Evolutionary conservation across 2,888 invertebrate species (phyloP), one percentile per base, ranked within the genome.

Genomic region (Euzophera pinguis): DNA sequence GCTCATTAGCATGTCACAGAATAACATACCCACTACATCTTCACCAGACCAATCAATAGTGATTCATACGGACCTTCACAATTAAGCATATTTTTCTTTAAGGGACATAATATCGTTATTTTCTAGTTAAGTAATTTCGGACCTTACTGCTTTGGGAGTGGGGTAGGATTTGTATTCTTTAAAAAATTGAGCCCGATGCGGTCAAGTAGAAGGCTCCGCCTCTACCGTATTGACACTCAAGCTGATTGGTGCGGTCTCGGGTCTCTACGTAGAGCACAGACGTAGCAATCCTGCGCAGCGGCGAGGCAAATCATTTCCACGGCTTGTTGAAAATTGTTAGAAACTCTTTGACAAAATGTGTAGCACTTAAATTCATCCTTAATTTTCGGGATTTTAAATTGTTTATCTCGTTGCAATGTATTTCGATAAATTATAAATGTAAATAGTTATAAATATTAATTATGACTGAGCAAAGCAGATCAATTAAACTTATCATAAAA

Each of bases 1-100:
- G 81, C 78, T 85, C 87, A 88, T 86, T 86, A 87, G 78, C 84
- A 81, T 79, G 74, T 81, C 72, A 86, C 83, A 83, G 82, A 81
- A 82, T 72, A 80, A 79, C 77, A 79, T 78, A 78, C 76, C 81
- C 74, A 76, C 73, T 71, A 73, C 63, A 61, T 64, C 59, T 54
- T 38, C 49, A 22, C 34, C 42, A 13, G 10, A 54, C n/a, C 64
- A 67, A 51, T 57, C 62, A 53, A 84, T 58, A 73, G 65, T 60
- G 57, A 62, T 53, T 69, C 71, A 53, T 82, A 78, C 58, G 8
- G 0, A 22, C 55, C 2, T 34, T 17, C 34, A 9, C 0, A 3
- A 49, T 73, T 84, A 60, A 74, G 65, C 58, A 59, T 60, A 55
- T 65, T 72, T 73, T 78, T 47, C 64, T 54, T 41, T 64, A 64